These are phyloP conservation scores for Pipistrellus kuhlii DNA, from an alignment of 2,797 vertebrate species.

Conservation along the genomic window DNA sequence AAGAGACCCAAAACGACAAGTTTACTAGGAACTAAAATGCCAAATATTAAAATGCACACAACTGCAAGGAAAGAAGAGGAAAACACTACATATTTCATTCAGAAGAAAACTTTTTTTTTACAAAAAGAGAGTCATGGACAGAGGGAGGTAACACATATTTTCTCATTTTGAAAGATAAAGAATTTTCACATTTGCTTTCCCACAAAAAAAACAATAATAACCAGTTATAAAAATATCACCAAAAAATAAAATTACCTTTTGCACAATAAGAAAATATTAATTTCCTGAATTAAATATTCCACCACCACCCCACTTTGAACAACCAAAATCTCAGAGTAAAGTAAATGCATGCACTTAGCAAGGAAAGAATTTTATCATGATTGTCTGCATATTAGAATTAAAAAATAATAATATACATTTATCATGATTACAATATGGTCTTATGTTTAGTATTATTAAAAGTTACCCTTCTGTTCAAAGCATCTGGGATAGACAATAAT, in stretches of 20 bases:
- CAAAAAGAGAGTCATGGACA: neutral
- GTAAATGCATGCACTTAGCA: neutral
- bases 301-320: neutral
- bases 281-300: neutral
- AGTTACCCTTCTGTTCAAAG: neutral
- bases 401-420: neutral
- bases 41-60: neutral
- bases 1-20: neutral
- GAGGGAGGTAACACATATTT: neutral
- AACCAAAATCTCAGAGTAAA: neutral
- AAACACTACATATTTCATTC: neutral
- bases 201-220: neutral
- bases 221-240: neutral
- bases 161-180: conserved; percentile 20
- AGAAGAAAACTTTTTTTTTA: neutral
- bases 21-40: neutral
- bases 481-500: neutral
- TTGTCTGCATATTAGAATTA: neutral
- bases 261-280: neutral
- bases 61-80: neutral
- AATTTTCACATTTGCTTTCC: neutral
- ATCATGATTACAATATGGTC: neutral
- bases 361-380: neutral
- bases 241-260: conserved; percentile 48
- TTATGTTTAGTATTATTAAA: neutral